Percentiles rank a stretch among this genome's conserved stretches.
Conservation (phyloP, 2,113 vertebrate species). For the Archilochus colubris region DNA sequence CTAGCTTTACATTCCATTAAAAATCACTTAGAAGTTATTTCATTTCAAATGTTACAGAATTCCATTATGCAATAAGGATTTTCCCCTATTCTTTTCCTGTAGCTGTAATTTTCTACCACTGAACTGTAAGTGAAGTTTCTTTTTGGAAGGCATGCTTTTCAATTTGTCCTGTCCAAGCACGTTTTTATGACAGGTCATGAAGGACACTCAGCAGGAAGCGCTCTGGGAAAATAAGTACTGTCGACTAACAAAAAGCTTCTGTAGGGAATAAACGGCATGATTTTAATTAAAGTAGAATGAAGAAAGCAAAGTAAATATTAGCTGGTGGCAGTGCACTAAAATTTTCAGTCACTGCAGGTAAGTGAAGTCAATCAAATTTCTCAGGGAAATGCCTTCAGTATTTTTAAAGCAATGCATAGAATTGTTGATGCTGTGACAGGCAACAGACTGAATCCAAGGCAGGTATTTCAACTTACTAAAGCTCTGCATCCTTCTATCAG, state of each 20-base stretch:
- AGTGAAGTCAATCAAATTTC: conserved; percentile 58
- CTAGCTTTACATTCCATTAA: not conserved
- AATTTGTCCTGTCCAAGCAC: conserved; percentile 37
- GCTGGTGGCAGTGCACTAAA: conserved; percentile 24
- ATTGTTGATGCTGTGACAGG: not conserved
- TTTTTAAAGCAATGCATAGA: conserved; percentile 28
- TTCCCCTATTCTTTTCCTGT: not conserved
- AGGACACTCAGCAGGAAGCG: conserved; percentile 34
- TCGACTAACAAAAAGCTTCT: conserved; percentile 20
- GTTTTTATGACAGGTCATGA: conserved; percentile 53
- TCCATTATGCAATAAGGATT: not conserved
- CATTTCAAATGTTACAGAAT: not conserved
- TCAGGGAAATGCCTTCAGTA: conserved; percentile 32
- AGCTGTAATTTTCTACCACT: conserved; percentile 25
- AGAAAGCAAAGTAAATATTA: conserved; percentile 54
- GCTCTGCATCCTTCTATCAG: not conserved
- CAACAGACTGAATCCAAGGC: conserved; percentile 13
- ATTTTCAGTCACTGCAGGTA: conserved; percentile 31
- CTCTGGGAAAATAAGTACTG: conserved; percentile 40
- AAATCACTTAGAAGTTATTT: conserved; percentile 12
- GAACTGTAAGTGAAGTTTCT: conserved; percentile 11
- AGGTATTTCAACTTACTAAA: not conserved
- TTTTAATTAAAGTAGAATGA: conserved; percentile 67
- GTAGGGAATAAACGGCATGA: conserved; percentile 5
- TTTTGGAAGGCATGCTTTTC: not conserved